Evolutionary conservation across 2,113 vertebrate genomes (phyloP), one percentile per base, ranked within the genome.

Genomic region (Martes martes): DNA sequence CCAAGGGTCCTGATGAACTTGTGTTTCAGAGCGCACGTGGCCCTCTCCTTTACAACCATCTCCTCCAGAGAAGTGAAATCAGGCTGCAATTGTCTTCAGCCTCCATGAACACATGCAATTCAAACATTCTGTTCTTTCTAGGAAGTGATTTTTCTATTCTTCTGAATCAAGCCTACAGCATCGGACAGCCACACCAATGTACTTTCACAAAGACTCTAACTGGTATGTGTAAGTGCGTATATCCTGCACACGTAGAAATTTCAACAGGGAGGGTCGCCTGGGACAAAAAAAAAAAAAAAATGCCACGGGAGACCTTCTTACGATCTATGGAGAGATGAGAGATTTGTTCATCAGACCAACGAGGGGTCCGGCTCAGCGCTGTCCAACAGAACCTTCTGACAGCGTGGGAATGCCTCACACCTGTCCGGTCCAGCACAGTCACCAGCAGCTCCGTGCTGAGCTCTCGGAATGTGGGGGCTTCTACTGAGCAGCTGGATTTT

Each of bases 11-110:
- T 8, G 24, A 21, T 3, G 42, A 11, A 36, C 28, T n/a, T 50
- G 11, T 6, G 11, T 84, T 42, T 84, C 6, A 19, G 71, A 74
- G 33, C 0, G 0, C 1, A n/a, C 3, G 0, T 0, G 1, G 28
- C 52, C 24, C 31, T 33, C 69, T n/a, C 47, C 19, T 21, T 36
- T 2, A 7, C 6, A 33, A 59, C 19, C 1, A 4, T 42, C 69
- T 55, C 55, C 45, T 23, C 63, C 39, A 8, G 5, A 59, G 39
- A 55, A 18, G 47, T 4, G 45, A 9, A 84, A 2, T 19, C 73
- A 11, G 42, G 87, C n/a, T 65, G 61, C 39, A 50, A 6, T 81
- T 26, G 78, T 59, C 69, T 52, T 63, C 92, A 80, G 45, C 31
- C 42, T 61, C 63, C 4, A 24, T 10, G 39, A 50, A 6, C 26